Base-by-base conservation (phyloP, 2,888 invertebrate species). In the Eremobia ochroleuca region DNA sequence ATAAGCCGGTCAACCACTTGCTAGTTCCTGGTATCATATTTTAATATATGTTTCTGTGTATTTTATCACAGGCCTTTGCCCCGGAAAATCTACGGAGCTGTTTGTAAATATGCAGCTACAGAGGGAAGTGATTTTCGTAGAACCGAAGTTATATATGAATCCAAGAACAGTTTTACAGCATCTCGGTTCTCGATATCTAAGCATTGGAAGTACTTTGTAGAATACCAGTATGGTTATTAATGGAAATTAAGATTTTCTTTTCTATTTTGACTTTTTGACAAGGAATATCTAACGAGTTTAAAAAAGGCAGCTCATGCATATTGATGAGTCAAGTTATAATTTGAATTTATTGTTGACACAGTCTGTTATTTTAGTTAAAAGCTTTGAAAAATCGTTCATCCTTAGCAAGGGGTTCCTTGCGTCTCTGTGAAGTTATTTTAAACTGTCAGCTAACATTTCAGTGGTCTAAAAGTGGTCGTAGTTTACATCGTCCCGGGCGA, bases 371-470 rank as follows among this genome's bases (percentile, higher is more conserved):
- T 69, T 78, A 77, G 79, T 59, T 77, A 77, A 81, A 79, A 87
- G 79, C 71, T 62, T 77, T 65, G 67, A 82, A 85, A 87, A 85
- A 85, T 82, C 43, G 25, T 62, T 61, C 13, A 28, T 58, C 31
- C 40, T 75, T 58, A 68, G 18, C 55, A 13, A 40, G 62, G 46
- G 37, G 31, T 65, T 49, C 13, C 21, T 49, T 71, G 62, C 71
- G 49, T 70, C 65, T 74, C 59, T 52, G 21, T 72, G 66, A 87
- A 86, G 75, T 76, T 82, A 79, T 77, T 81, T 88, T 79, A 73
- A 89, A 88, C 80, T 88, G 87, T 85, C 89, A 88, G 85, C 80
- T 58, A 87, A 85, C 88, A 88, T 91, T 91, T 90, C 86, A 87
- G 87, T 85, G 87, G 88, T 83, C 85, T 77, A 65, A 82, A 85